phyloP scores from a whole-genome alignment of 2,113 vertebrate genomes.

The Aphyosemion australe region DNA sequence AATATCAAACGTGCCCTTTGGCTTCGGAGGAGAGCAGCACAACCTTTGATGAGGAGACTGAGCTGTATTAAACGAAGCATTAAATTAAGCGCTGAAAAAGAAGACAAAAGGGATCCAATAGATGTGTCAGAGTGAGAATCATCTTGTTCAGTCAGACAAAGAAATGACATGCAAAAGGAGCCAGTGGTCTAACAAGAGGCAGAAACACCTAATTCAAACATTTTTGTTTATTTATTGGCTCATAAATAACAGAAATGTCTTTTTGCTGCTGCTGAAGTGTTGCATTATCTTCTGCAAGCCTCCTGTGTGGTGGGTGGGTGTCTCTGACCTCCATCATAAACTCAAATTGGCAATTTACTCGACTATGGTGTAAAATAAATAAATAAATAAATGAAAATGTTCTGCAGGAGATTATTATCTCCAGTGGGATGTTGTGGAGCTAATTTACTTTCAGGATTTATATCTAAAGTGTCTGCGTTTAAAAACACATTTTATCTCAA shows the following conservation, averaged over 20 bases:
- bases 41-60: constrained; percentile 62
- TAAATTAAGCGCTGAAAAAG: constrained; percentile 38
- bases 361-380: background rate
- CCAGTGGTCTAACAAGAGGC: background rate
- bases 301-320: constrained; percentile 16
- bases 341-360: constrained; percentile 25
- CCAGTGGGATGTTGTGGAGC: constrained; percentile 14
- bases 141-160: background rate
- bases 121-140: constrained; percentile 9
- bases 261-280: constrained; percentile 8
- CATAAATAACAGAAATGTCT: background rate
- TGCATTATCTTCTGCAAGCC: constrained; percentile 10
- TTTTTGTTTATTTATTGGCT: background rate
- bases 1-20: constrained; percentile 58
- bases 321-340: constrained; percentile 35
- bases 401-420: constrained; percentile 17
- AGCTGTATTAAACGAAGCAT: constrained; percentile 23
- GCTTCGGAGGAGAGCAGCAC: constrained; percentile 35
- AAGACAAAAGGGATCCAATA: constrained; percentile 30
- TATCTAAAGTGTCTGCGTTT: background rate
- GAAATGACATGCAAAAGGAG: constrained; percentile 4
- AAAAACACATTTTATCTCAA: constrained; percentile 12
- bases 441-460: constrained; percentile 24
- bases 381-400: background rate
- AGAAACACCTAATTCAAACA: background rate